Percentiles rank a stretch among this genome's conserved stretches.
phyloP scores from a whole-genome alignment of 2,888 invertebrate species.

The Melieria crassipennis region DNA sequence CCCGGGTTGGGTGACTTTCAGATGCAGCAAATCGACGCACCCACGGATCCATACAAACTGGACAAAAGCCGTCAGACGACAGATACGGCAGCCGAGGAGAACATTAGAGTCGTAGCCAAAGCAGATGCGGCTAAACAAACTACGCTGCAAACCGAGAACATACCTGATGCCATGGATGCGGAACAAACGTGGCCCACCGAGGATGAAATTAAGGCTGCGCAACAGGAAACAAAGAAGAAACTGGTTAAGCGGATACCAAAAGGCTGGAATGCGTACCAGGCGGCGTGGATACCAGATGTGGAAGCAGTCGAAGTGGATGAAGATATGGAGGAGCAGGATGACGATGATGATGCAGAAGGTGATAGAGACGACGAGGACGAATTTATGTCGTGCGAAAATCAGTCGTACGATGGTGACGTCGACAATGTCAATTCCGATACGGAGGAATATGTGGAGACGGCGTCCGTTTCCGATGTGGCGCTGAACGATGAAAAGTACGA shows the following conservation, averaged over 20 bases:
- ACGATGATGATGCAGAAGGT: slow-evolving; percentile 44
- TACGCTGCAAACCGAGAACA: slow-evolving; percentile 80
- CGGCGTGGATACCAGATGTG: slow-evolving; percentile 88
- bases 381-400: slow-evolving; percentile 64
- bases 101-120: slow-evolving; percentile 66
- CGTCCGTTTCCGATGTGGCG: slow-evolving; percentile 74
- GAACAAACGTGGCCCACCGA: slow-evolving; percentile 98
- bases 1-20: slow-evolving; percentile 95
- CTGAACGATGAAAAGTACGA: slow-evolving; percentile 79
- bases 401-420: slow-evolving; percentile 65
- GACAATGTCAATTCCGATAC: slow-evolving; percentile 68
- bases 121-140: slow-evolving; percentile 78
- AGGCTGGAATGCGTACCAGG: slow-evolving; percentile 97
- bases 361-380: slow-evolving; percentile 55
- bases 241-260: slow-evolving; percentile 86
- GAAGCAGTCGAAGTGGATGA: slow-evolving; percentile 70
- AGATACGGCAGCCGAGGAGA: slow-evolving; percentile 40
- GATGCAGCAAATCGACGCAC: slow-evolving; percentile 80
- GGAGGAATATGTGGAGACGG: slow-evolving; percentile 76
- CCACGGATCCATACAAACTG: slow-evolving; percentile 76
- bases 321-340: slow-evolving; percentile 67
- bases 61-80: slow-evolving; percentile 64
- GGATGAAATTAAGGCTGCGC: slow-evolving; percentile 84
- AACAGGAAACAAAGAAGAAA: slow-evolving; percentile 70
- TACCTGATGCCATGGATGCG: slow-evolving; percentile 90